Percentiles rank a stretch among this genome's conserved stretches.
These are phyloP conservation scores for Drosophila anomelani DNA, from an alignment of 2,888 invertebrate species.

Conservation along the genomic window DNA sequence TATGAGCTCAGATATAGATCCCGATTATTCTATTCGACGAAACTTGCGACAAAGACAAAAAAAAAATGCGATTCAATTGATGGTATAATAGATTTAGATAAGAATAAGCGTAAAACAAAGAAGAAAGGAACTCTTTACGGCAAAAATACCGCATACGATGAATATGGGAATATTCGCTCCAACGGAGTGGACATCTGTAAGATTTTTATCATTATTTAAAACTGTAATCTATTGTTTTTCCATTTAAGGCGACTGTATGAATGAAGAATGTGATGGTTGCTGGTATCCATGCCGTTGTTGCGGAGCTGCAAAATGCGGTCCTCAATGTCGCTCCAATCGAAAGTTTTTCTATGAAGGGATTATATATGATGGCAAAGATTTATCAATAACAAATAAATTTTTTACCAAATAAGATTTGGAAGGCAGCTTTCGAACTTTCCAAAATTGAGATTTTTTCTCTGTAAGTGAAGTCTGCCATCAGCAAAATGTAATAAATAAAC, in stretches of 20 bases:
- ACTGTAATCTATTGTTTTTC: neutral
- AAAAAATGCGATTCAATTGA: too few relatives aligned
- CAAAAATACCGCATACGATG: conserved; percentile 87
- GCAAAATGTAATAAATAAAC: neutral
- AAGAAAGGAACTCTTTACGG: conserved; percentile 51
- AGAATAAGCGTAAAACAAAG: conserved; percentile 88
- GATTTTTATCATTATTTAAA: neutral
- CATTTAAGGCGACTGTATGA: conserved; percentile 89
- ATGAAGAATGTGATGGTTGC: conserved; percentile 92
- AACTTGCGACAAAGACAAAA: too few relatives aligned
- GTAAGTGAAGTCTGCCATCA: too few relatives aligned
- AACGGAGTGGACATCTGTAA: conserved; percentile 90
- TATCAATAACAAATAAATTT: conserved; percentile 70
- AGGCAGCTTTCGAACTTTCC: neutral
- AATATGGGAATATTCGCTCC: conserved; percentile 87
- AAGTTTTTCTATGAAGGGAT: conserved; percentile 92
- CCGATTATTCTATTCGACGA: too few relatives aligned
- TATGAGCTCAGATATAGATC: too few relatives aligned
- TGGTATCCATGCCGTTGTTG: conserved; percentile 92
- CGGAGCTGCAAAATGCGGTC: conserved; percentile 90
- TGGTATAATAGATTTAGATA: too few relatives aligned
- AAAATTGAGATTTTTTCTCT: neutral
- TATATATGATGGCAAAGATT: conserved; percentile 92
- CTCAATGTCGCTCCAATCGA: conserved; percentile 91
- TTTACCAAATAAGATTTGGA: neutral